These are phyloP conservation scores for Ypsolopha scabrella DNA, from an alignment of 2,888 invertebrate species.

Conservation along the genomic window DNA sequence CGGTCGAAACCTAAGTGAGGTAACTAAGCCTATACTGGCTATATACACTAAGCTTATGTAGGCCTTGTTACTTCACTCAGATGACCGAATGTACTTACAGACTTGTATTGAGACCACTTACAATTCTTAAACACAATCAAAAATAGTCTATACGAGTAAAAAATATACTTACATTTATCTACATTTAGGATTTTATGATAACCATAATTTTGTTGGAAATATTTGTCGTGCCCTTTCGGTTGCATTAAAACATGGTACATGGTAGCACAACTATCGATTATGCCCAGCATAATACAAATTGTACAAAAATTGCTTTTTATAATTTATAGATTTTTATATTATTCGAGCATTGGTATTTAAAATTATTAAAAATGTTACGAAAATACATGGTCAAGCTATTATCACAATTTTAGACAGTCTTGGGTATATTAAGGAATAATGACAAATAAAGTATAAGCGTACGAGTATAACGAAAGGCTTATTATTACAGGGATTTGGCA, in stretches of 20 bases:
- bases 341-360: no score
- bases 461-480: no score
- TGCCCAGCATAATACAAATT: slow-evolving; percentile 46
- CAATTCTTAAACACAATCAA: slow-evolving; percentile 6
- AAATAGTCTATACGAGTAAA: neutral
- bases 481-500: slow-evolving; percentile 35
- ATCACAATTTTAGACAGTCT: slow-evolving; percentile 53
- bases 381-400: slow-evolving; percentile 14
- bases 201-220: neutral
- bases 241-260: neutral
- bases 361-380: neutral
- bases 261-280: slow-evolving; percentile 23
- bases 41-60: no score
- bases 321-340: no score
- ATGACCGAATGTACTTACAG: no score
- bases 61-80: no score
- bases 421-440: slow-evolving; percentile 30
- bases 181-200: neutral
- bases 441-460: neutral
- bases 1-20: no score
- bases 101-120: slow-evolving; percentile 3
- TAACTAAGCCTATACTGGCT: no score
- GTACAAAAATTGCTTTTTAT: slow-evolving; percentile 19
- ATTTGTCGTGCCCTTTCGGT: no score
- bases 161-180: slow-evolving; percentile 3